A percentile compares a stretch with the other conserved stretches of the same genome.
Conservation (phyloP, 2,113 vertebrate species). For the Muntiacus reevesi region DNA sequence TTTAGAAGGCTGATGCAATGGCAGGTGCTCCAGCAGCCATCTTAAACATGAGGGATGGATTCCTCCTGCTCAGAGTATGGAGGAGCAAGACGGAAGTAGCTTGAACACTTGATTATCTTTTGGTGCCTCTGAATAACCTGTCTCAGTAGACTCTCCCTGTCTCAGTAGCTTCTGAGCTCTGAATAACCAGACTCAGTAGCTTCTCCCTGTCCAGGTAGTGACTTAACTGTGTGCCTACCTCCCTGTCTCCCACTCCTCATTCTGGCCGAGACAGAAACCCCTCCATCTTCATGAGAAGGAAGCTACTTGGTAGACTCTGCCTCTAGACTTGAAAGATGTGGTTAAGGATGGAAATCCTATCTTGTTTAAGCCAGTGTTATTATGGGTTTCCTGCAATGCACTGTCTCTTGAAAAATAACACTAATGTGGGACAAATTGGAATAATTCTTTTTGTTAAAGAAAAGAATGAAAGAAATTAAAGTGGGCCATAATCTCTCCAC, state of each 20-base stretch:
- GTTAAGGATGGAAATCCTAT: not conserved
- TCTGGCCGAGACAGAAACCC: not conserved
- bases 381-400: not conserved
- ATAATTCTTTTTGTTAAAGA: not conserved
- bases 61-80: not conserved
- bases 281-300: not conserved
- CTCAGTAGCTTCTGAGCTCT: too few relatives aligned
- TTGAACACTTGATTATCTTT: fast-evolving
- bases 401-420: not conserved
- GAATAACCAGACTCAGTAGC: too few relatives aligned
- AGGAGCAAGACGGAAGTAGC: not conserved
- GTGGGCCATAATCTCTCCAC: not conserved
- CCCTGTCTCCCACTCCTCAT: not conserved
- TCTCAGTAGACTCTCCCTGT: too few relatives aligned
- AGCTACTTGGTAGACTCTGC: fast-evolving
- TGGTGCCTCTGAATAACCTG: not conserved
- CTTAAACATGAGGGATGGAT: fast-evolving
- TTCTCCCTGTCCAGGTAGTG: fast-evolving
- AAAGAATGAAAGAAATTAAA: not conserved
- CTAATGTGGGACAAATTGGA: not conserved
- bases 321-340: not conserved
- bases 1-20: not conserved
- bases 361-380: not conserved
- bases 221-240: not conserved
- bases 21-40: not conserved